phyloP scores from a whole-genome alignment of 2,113 vertebrate species.

The Ptyas mucosa region DNA sequence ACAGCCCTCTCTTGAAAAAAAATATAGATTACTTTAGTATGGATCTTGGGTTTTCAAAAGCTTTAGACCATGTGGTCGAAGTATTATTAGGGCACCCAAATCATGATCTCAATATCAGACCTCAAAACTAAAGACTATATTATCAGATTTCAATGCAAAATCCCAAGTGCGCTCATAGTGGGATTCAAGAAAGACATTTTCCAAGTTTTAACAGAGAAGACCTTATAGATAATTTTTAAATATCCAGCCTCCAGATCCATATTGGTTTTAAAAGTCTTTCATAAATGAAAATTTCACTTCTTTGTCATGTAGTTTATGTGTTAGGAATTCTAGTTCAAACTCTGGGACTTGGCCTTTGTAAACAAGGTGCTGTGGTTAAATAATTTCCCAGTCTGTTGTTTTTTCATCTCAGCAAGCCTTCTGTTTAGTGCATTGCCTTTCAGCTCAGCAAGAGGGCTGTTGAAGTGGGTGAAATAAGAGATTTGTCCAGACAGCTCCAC shows the following conservation, averaged over 20 bases:
- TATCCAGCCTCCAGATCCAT: neutral
- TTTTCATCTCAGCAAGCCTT: slow-evolving; percentile 40
- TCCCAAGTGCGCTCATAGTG: neutral
- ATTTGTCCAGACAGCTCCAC: neutral
- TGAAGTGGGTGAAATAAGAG: slow-evolving; percentile 69
- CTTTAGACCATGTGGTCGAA: neutral
- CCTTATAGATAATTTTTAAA: slow-evolving; percentile 10
- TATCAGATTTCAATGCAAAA: neutral
- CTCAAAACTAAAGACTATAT: neutral
- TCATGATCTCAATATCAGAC: neutral
- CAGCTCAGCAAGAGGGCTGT: slow-evolving; percentile 42
- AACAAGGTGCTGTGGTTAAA: slow-evolving; percentile 57
- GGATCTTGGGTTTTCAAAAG: neutral
- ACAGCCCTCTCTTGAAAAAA: neutral
- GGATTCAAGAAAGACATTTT: neutral
- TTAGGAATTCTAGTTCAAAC: slow-evolving; percentile 71
- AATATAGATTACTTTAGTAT: neutral
- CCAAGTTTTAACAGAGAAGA: neutral
- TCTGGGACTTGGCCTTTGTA: slow-evolving; percentile 70
- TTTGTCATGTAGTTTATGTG: slow-evolving; percentile 54
- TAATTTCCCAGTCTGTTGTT: slow-evolving; percentile 41
- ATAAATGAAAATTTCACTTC: neutral
- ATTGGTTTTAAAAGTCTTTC: slow-evolving; percentile 3
- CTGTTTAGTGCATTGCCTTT: slow-evolving; percentile 37
- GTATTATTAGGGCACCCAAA: neutral